Evolutionary conservation across 2,888 invertebrate species (phyloP), one percentile per base, ranked within the genome.

Genomic region (Hyposoter didymator): DNA sequence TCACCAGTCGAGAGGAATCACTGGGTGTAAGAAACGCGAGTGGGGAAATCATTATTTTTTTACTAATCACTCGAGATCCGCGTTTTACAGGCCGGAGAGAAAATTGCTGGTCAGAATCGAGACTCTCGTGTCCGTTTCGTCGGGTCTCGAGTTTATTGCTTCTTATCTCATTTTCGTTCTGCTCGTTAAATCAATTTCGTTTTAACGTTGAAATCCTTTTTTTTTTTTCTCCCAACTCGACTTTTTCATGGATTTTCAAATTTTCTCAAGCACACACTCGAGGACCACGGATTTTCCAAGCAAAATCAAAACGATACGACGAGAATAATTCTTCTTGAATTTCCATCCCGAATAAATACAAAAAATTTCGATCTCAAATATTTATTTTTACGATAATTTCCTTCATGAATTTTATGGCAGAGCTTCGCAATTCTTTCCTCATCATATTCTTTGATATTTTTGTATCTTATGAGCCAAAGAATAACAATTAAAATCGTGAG

Each of bases 31-130:
- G 78, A 78, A 85, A 49, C 14, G 78, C 43, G 62, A 82, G 78
- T 74, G 47, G 83, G 73, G 79, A 78, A 88, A 87, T 89, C 89
- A 89, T 90, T 90, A 90, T 90, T 90, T 90, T 88, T 87, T 86
- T 88, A 88, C 89, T 89, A 90, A 89, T 90, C 89, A 89, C 88
- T 86, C 82, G 78, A 78, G 82, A 59, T 67, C 10, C 22, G 73
- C 83, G 67, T 82, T 66, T 80, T 66, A 73, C 59, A 78, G 84
- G 72, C 28, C 7, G 85, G 45, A 59, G 45, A 59, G 32, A 64
- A 52, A 45, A 19, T 87, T 87, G 88, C 88, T 72, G 66, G 78
- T 49, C 78, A 78, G 69, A 59, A 59, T 62, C 28, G 49, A 43
- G 75, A 35, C 55, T 82, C 72, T 75, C 28, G 59, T 62, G 75